These are phyloP conservation scores for Amiota communis DNA, from an alignment of 2,888 invertebrate species.

Conservation along the genomic window DNA sequence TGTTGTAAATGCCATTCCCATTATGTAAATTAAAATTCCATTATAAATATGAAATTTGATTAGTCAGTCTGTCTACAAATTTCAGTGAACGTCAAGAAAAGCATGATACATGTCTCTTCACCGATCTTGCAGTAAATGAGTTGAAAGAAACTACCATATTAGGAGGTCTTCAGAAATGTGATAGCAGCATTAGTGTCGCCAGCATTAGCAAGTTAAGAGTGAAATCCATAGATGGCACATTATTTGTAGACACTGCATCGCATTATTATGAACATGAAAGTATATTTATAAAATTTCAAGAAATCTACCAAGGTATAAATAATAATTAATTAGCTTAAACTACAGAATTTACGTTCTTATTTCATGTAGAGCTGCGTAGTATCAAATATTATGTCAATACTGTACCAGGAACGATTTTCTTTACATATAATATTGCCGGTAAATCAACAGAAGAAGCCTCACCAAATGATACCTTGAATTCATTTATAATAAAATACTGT, in stretches of 20 bases:
- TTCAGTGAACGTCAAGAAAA: constrained; percentile 5
- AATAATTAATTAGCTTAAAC: not conserved
- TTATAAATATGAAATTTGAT: not conserved
- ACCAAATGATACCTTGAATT: constrained; percentile 51
- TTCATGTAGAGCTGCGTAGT: constrained; percentile 9
- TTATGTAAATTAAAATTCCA: constrained; percentile 44
- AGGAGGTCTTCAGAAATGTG: constrained; percentile 47
- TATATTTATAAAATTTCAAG: constrained; percentile 45
- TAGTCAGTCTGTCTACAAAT: not conserved
- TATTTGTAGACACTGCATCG: constrained; percentile 20
- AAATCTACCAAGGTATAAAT: constrained; percentile 51
- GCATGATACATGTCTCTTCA: constrained; percentile 39
- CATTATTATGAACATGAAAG: constrained; percentile 43
- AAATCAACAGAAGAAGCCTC: not conserved
- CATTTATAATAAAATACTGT: constrained; percentile 59
- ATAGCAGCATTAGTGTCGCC: constrained; percentile 47
- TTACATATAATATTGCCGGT: constrained; percentile 45
- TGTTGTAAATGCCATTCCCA: constrained; percentile 36
- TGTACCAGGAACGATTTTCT: constrained; percentile 25
- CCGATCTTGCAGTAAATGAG: constrained; percentile 48
- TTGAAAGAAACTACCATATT: constrained; percentile 44
- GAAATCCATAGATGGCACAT: constrained; percentile 38
- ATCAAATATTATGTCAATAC: constrained; percentile 48
- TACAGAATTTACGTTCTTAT: not conserved
- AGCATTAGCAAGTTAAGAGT: constrained; percentile 45